These are phyloP conservation scores for Drosophila seclusa DNA, from an alignment of 2,888 invertebrate species.

Conservation along the genomic window DNA sequence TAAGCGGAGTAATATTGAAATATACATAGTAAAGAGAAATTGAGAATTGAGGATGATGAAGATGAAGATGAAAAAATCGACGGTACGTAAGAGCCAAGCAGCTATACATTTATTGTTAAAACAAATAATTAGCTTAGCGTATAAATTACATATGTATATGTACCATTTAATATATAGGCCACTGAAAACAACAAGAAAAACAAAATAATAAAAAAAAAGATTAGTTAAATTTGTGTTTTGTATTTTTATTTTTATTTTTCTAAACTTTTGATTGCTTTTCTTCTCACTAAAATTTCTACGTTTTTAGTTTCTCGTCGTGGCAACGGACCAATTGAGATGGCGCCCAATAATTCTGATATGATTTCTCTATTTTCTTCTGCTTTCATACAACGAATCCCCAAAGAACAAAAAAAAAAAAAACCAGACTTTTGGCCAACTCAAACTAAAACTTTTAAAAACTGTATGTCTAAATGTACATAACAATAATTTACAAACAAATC, in stretches of 20 bases:
- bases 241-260: constrained; percentile 27
- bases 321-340: constrained; percentile 26
- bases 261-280: constrained; percentile 6
- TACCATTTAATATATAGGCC: constrained; percentile 68
- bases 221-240: constrained; percentile 69
- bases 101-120: constrained; percentile 78
- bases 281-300: constrained; percentile 3
- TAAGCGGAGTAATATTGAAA: constrained; percentile 49
- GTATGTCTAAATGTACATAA: constrained; percentile 79
- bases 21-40: constrained; percentile 36
- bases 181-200: constrained; percentile 59
- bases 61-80: constrained; percentile 11
- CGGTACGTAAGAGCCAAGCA: constrained; percentile 56
- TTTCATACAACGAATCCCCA: constrained; percentile 62
- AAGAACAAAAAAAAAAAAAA: background rate
- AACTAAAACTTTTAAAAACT: constrained; percentile 45
- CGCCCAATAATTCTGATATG: constrained; percentile 16
- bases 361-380: constrained; percentile 24
- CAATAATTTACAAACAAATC: constrained; percentile 75
- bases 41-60: constrained; percentile 15
- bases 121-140: constrained; percentile 74
- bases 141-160: constrained; percentile 73
- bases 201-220: constrained; percentile 56
- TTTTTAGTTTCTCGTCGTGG: constrained; percentile 26
- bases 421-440: constrained; percentile 25